Base-by-base conservation (phyloP, 2,797 vertebrate species). In the Cyprinella venusta region DNA sequence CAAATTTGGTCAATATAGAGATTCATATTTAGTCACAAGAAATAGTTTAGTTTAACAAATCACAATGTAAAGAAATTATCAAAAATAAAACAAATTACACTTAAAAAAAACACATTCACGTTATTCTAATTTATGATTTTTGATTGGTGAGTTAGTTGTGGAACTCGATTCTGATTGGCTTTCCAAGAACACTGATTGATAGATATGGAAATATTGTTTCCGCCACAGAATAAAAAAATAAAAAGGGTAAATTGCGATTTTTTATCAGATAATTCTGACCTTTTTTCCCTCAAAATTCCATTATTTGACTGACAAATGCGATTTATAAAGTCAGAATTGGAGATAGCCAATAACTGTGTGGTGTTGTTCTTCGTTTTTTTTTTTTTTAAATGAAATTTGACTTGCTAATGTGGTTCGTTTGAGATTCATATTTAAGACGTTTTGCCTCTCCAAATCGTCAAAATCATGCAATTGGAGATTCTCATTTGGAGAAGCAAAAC, bases 401-500 rank as follows among this genome's bases (percentile, higher is more conserved):
- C 18, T 7, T 65, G 19, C 24, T 21, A 52, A 33, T 33, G 45
- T 7, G 26, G 9, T 52, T 52, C 9, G 9, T 30, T 63, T 63
- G 13, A 63, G 24, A 30, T 63, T 30, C 3, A 64, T 61, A 18
- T 45, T 61, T 15, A 3, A 45, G 82, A 76, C 75, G 61, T 64
- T 30, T 26, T 26, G 59, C 82, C 76, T 76, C 59, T 64, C 80
- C 40, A 63, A 77, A 76, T 69, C 48, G 16, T 40, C 36, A 26
- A 69, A 86, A 59, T 70, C 63, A 69, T 40, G 21, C 61, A 18
- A 50, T 16, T 15, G 6, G 45, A 36, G 45, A 26, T 24, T n/a
- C n/a, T n/a, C n/a, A n/a, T n/a, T n/a, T n/a, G n/a, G n/a, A n/a
- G n/a, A n/a, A n/a, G n/a, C n/a, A n/a, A n/a, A n/a, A n/a, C n/a